Evolutionary conservation across 2,797 vertebrate species (phyloP).

Genomic region (Threskiornis aethiopicus): DNA sequence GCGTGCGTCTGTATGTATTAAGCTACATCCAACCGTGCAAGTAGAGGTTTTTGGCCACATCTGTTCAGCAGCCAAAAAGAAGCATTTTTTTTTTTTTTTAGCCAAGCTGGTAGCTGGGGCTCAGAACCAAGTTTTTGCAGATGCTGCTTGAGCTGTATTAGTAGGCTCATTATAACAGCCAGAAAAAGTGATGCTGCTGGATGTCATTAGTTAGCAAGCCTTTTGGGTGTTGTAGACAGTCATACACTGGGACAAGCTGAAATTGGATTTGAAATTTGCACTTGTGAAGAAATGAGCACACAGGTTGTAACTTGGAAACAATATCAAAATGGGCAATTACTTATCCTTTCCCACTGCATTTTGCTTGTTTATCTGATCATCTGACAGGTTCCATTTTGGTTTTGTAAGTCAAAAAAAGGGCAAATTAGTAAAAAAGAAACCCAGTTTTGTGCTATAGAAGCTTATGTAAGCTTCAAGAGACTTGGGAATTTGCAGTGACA

Average conservation of each 20-base stretch:
- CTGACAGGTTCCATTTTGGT: not conserved
- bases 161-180: not conserved
- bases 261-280: not conserved
- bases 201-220: not conserved
- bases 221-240: not conserved
- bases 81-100: not conserved
- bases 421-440: not conserved
- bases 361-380: not conserved
- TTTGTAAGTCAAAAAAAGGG: not conserved
- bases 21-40: not conserved
- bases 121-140: not conserved
- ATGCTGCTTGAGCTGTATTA: not conserved
- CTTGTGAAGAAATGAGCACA: not conserved
- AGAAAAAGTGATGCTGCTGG: not conserved
- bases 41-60: not conserved
- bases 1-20: not conserved
- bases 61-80: not conserved
- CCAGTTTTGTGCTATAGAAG: not conserved
- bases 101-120: not conserved
- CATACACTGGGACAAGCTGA: not conserved
- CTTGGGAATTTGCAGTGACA: not conserved
- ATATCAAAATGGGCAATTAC: not conserved
- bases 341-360: not conserved
- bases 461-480: not conserved
- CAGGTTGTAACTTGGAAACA: not conserved